A percentile compares a stretch with the other conserved stretches of the same genome.
phyloP scores from a whole-genome alignment of 2,797 vertebrate species.

The Sciaenops ocellatus region DNA sequence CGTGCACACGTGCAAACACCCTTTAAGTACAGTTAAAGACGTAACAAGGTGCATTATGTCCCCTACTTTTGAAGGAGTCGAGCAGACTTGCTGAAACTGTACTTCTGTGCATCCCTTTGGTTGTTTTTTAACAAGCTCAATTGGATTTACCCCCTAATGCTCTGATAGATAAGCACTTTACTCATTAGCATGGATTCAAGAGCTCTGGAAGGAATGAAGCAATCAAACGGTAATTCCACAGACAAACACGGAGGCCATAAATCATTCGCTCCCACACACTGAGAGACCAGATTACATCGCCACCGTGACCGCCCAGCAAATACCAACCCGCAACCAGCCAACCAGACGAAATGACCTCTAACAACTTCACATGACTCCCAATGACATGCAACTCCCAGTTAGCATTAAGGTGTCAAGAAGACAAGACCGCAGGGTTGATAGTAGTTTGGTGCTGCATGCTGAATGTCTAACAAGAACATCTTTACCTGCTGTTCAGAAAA shows the following conservation, averaged over 20 bases:
- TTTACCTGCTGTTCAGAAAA: conserved; percentile 10
- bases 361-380: conserved; percentile 63
- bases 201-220: conserved; percentile 81
- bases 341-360: conserved; percentile 56
- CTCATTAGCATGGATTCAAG: conserved; percentile 83
- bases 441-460: neutral
- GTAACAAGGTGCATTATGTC: neutral
- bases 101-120: conserved; percentile 52
- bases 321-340: conserved; percentile 47
- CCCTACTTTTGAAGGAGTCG: neutral
- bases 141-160: conserved; percentile 80
- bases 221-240: conserved; percentile 83
- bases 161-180: conserved; percentile 82
- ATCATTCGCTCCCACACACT: conserved; percentile 74
- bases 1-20: neutral
- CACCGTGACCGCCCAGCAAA: conserved; percentile 63
- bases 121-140: conserved; percentile 68
- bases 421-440: neutral
- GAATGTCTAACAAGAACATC: neutral
- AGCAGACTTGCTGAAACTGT: conserved; percentile 56
- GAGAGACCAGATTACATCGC: conserved; percentile 67
- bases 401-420: conserved; percentile 5
- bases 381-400: conserved; percentile 52
- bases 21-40: neutral
- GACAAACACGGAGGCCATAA: conserved; percentile 80